phyloP scores from a whole-genome alignment of 2,113 vertebrate genomes.

The Macquaria ambigua region DNA sequence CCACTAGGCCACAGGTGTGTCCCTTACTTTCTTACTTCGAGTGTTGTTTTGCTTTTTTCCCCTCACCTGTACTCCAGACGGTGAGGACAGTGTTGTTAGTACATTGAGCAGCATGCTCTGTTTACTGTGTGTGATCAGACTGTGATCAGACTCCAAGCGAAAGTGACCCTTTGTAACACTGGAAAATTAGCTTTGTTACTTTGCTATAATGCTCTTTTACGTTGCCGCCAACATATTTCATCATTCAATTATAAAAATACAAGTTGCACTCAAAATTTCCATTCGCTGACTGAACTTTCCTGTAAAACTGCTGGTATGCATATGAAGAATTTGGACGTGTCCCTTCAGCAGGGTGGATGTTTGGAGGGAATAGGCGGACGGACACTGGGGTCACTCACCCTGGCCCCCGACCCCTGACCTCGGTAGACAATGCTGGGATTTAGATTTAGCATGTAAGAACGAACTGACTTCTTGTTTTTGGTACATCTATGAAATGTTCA shows the following conservation, averaged over 20 bases:
- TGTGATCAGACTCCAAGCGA: not conserved
- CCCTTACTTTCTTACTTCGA: not conserved
- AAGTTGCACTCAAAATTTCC: not conserved
- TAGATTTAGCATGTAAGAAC: not conserved
- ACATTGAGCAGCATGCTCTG: not conserved
- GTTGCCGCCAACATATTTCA: not conserved
- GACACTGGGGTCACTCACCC: not conserved
- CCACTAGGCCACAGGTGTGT: not conserved
- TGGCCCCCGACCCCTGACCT: not conserved
- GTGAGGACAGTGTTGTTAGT: not conserved
- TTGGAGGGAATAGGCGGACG: not conserved
- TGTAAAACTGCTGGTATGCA: not conserved
- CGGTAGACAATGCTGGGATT: not conserved
- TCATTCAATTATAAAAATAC: not conserved
- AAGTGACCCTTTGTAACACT: not conserved
- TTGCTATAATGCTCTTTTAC: not conserved
- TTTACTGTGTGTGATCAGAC: not conserved
- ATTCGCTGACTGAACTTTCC: not conserved
- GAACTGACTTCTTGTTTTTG: not conserved
- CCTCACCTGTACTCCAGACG: not conserved
- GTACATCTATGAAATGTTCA: not conserved
- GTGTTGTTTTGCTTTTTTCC: not conserved
- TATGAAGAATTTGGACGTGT: not conserved
- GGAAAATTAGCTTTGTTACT: not conserved
- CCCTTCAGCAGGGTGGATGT: not conserved